Conservation (phyloP, 2,113 vertebrate species). For the Ceyx melanurus region DNA sequence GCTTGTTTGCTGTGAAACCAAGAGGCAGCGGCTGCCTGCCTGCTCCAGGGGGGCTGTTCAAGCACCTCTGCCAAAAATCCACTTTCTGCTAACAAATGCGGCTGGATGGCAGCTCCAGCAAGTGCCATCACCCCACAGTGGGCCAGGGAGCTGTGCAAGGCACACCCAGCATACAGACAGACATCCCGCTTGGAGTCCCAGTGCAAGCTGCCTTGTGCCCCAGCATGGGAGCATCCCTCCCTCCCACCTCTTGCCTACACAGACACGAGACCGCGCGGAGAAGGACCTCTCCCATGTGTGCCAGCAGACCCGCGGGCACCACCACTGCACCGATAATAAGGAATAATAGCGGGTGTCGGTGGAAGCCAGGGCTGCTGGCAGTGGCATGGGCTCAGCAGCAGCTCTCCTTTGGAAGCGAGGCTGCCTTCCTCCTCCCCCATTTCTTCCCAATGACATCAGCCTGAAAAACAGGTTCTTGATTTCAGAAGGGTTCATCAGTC, state of each 20-base stretch:
- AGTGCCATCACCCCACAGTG: background rate
- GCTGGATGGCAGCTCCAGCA: background rate
- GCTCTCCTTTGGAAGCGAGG: slow-evolving; percentile 22
- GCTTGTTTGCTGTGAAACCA: accelerated
- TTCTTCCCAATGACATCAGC: slow-evolving; percentile 60
- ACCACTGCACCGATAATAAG: accelerated
- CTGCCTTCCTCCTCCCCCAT: slow-evolving; percentile 56
- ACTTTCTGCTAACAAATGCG: background rate
- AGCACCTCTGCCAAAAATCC: background rate
- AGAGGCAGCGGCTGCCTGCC: background rate
- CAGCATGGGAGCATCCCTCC: accelerated
- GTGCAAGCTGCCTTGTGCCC: accelerated
- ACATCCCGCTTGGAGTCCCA: accelerated
- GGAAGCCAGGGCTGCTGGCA: background rate
- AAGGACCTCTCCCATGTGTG: background rate
- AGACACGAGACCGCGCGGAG: background rate
- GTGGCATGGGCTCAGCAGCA: background rate
- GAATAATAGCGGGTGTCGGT: background rate
- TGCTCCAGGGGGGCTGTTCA: background rate
- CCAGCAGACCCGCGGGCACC: background rate
- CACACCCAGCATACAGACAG: accelerated
- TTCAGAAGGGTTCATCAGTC: slow-evolving; percentile 31
- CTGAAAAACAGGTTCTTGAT: slow-evolving; percentile 68
- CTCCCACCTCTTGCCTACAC: background rate
- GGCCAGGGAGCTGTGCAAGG: background rate